phyloP scores from a whole-genome alignment of 23 tunicate species.

The Styela plicata region DNA sequence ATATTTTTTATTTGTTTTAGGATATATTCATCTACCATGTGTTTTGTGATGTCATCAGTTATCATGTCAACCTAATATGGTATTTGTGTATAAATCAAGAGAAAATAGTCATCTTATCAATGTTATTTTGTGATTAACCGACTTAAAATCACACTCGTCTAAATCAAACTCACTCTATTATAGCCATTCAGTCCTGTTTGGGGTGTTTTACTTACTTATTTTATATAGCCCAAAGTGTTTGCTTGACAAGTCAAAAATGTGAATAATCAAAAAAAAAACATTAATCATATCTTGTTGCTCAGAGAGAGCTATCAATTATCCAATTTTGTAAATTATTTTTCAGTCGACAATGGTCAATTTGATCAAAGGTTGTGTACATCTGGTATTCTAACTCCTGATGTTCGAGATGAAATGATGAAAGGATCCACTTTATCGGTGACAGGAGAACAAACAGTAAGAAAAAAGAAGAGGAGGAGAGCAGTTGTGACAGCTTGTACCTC shows the following conservation, averaged over 20 bases:
- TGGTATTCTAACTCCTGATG: background rate
- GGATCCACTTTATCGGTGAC: background rate
- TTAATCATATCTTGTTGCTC: too few species aligned
- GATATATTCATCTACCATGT: too few species aligned
- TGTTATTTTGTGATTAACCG: too few species aligned
- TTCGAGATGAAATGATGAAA: constrained; percentile 15
- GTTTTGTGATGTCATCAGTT: too few species aligned
- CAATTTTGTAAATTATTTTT: too few species aligned
- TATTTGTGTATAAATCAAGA: too few species aligned
- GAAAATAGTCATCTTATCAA: too few species aligned
- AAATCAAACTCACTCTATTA: background rate
- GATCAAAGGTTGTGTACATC: constrained; percentile 31
- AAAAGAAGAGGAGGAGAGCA: constrained; percentile 41
- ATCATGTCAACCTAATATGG: too few species aligned
- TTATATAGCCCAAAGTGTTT: background rate
- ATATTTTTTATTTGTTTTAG: too few species aligned
- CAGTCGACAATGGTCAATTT: constrained; percentile 40
- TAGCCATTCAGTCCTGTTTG: background rate
- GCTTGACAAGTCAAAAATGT: background rate
- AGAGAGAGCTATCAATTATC: too few species aligned
- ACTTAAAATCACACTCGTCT: too few species aligned
- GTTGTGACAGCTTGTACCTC: constrained; percentile 54
- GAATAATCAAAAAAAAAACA: too few species aligned
- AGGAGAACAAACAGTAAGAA: constrained; percentile 25
- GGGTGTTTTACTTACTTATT: background rate